phyloP scores from a whole-genome alignment of 2,888 invertebrate genomes.

The Agrenia bidenticulata region DNA sequence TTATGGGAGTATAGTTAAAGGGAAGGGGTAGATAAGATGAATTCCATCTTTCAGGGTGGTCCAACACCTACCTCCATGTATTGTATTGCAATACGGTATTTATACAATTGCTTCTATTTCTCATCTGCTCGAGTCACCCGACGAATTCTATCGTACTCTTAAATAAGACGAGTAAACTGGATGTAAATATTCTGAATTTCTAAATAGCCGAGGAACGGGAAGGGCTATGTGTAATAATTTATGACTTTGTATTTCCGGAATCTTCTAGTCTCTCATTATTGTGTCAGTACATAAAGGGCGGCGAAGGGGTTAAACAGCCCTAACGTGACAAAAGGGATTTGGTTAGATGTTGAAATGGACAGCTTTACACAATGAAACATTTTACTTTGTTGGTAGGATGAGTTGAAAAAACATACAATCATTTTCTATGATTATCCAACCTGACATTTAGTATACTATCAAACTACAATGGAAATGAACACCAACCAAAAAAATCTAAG shows the following conservation, averaged over 20 bases:
- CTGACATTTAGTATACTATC: constrained; percentile 18
- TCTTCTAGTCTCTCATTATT: neutral
- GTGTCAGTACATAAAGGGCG: constrained; percentile 5
- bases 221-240: neutral
- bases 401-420: neutral
- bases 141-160: no score
- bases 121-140: no score
- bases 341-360: no score
- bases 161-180: no score
- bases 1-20: neutral
- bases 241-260: constrained; percentile 1
- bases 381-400: neutral
- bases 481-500: no score
- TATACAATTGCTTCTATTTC: no score
- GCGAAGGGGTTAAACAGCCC: constrained; percentile 4
- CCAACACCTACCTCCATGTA: constrained; percentile 32
- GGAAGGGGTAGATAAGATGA: constrained; percentile 42
- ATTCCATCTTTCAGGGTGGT: constrained; percentile 46
- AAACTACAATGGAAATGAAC: constrained; percentile 10
- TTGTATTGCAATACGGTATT: neutral
- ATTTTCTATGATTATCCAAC: constrained; percentile 3
- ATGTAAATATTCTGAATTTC: no score
- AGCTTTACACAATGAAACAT: neutral
- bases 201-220: no score
- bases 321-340: constrained; percentile 3